Evolutionary conservation across 2,888 invertebrate species (phyloP), one percentile per base, ranked within the genome.

Genomic region (Ephialtes manifestator): DNA sequence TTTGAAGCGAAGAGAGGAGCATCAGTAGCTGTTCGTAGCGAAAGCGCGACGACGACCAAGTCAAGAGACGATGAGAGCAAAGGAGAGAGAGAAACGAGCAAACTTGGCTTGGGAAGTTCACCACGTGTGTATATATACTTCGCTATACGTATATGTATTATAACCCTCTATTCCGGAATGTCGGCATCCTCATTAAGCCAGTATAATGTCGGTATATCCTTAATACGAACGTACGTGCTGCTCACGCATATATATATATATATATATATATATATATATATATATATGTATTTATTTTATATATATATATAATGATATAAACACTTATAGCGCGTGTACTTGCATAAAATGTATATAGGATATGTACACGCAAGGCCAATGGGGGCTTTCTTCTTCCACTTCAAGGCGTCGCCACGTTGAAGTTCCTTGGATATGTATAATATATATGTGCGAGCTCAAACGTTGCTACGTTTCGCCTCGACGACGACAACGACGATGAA

Each of bases 101-200:
- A 84, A 81, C 55, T 88, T 87, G 86, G 83, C 79, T 83, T 86
- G 87, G 39, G 39, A 81, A 81, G 86, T 87, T 87, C 87, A 72
- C 75, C 79, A 65, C 35, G 35, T 28, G 48, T 84, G 74, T 65
- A 81, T 87, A 60, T 70, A 74, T 65, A 77, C 80, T 74, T 20
- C 20, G 1, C 65, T 35, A 28, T 72, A 46, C 70, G 35, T 46
- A 53, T 72, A 63, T 48, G 60, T 74, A 31, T 53, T 46, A 39
- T 39, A 58, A 35, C 48, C 75, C 75, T 78, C 72, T 87, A 82
- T 87, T 85, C 83, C 80, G 86, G 87, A 88, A 87, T 84, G 86
- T 88, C 85, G 88, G 88, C 86, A 89, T 90, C 88, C 91, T 90
- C 90, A 90, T 90, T 91, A 90, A 90, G 89, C 87, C 87, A 83